Evolutionary conservation across 2,888 invertebrate species (phyloP), one percentile per base, ranked within the genome.

Genomic region (Cacoxenus indagator): DNA sequence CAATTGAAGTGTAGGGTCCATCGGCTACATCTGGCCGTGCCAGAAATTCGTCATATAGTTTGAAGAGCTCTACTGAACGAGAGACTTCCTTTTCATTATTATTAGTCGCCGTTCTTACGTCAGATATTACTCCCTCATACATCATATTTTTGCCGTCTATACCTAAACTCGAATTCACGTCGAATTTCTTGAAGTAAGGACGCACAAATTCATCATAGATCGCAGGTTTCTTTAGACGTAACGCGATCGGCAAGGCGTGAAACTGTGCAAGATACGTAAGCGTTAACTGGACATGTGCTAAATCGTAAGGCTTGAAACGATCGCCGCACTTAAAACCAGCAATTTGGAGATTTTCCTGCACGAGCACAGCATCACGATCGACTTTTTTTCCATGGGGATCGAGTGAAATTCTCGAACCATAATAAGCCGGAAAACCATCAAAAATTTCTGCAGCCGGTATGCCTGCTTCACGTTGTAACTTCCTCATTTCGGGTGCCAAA

Each of bases 201-300:
- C 84, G 76, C 2, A 90, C 82, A 67, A 85, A 85, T 37, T 87
- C 78, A n/a, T 89, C 73, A 77, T 89, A 91, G 4, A 85, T 82
- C 43, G 87, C 77, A 0, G 90, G 90, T 72, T 89, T 87, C 24
- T 88, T 86, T 0, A 87, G 70, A 55, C 91, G 90, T 67, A 90
- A 81, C 0, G 91, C 91, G 14, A 92, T 89, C 0, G 91, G 90
- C 11, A 91, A 84, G 0, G 91, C 91, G 78, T 92, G 92, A 76
- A 90, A 91, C 74, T 88, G 87, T 0, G 91, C 91, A 75, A 91
- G 76, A 54, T 90, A 87, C 55, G 86, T 81, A 0, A 91, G 77
- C 4, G 90, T 88, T 0, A 90, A 68, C 66, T 84, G 86, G 0
- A 90, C 87, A 57, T 90, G 90, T 0, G 87, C 85, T 45, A 90